Evolutionary conservation across 2,797 vertebrate genomes (phyloP).

Genomic region (Pseudomugil tenellus): DNA sequence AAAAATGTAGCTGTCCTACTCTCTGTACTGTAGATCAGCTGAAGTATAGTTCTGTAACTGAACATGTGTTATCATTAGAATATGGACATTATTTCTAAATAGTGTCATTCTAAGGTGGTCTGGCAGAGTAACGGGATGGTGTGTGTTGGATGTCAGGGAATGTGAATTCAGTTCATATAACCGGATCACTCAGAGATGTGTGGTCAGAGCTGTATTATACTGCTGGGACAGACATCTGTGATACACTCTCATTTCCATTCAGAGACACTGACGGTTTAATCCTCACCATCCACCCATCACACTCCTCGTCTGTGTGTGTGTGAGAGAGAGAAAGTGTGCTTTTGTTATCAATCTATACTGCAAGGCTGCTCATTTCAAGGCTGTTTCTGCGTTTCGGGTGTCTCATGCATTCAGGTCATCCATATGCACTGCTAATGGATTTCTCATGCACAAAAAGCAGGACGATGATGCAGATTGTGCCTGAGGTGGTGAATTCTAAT

Average conservation of each 20-base stretch:
- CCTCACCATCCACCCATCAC: constrained; percentile 31
- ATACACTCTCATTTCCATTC: constrained; percentile 71
- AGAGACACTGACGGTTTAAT: constrained; percentile 57
- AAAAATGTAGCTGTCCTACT: neutral
- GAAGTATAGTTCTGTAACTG: constrained; percentile 17
- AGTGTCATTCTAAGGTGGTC: neutral
- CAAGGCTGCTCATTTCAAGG: constrained; percentile 43
- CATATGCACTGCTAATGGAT: constrained; percentile 65
- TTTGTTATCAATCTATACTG: constrained; percentile 54
- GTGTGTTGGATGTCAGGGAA: neutral
- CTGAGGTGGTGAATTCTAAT: constrained; percentile 46
- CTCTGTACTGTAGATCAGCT: neutral
- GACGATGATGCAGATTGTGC: constrained; percentile 37
- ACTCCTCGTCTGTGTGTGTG: constrained; percentile 4
- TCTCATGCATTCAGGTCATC: constrained; percentile 46
- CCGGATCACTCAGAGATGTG: constrained; percentile 68
- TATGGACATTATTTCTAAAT: constrained; percentile 5
- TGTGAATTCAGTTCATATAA: constrained; percentile 50
- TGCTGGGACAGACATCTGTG: constrained; percentile 50
- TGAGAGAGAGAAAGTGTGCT: neutral
- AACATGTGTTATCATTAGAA: neutral
- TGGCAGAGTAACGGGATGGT: neutral
- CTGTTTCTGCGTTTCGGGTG: constrained; percentile 33
- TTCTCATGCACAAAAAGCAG: constrained; percentile 45
- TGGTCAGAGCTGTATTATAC: constrained; percentile 57